Evolutionary conservation across 2,888 invertebrate genomes (phyloP), one percentile per base, ranked within the genome.

Genomic region (Diaphora mendica): DNA sequence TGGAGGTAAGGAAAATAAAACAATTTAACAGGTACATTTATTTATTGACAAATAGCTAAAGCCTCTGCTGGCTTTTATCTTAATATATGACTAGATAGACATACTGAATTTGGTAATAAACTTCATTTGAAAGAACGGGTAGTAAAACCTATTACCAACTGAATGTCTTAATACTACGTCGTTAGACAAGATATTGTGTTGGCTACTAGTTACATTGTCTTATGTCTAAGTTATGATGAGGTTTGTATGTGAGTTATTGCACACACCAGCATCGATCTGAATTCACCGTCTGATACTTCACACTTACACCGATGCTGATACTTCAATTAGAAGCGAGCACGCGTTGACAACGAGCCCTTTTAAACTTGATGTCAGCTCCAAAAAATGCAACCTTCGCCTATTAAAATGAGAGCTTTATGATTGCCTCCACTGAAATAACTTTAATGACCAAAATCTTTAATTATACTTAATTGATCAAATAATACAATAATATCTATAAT

Each of bases 51-150:
- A 83, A 85, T 85, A 83, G 81, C 82, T 80, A 82, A 81, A 80
- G 81, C 81, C 80, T 81, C 79, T 79, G 71, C 72, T 79, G 79
- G 77, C 76, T 35, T 59, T 79, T 81, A 77, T 77, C 80, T 85
- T 83, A 80, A 81, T 85, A 81, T 81, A 82, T 88, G 89, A 90
- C 89, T 89, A 89, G 89, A 89, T 79, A 85, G 73, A 83, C 79
- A 87, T 82, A 83, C 79, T 80, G 81, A 84, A 81, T 80, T 79
- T 79, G 77, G 78, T 78, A 80, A 82, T 80, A 79, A 77, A 76
- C 73, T 78, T 80, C 75, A 68, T 68, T 73, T 59, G 70, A 74
- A 80, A 76, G 39, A 76, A 77, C 78, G 76, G 74, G 74, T 74
- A 73, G 64, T 68, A 71, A 76, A 77, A 78, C 67, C 73, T 77